Evolutionary conservation across 2,797 vertebrate species (phyloP).

Genomic region (Chelon auratus): DNA sequence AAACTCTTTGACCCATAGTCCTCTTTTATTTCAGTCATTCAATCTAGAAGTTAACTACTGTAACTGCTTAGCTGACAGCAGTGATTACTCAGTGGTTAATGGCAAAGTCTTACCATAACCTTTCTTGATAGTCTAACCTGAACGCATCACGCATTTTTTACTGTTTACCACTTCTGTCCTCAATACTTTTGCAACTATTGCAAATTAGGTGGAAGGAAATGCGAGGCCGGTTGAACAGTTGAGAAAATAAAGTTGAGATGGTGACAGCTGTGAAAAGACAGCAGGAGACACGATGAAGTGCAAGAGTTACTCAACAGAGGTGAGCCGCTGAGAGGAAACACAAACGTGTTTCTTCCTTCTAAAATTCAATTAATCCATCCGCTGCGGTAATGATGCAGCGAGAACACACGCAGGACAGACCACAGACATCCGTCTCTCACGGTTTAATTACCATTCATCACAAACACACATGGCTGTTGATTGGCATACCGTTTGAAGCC

Average conservation of each 20-base stretch:
- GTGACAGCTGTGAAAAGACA: constrained; percentile 13
- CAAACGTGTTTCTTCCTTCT: constrained; percentile 5
- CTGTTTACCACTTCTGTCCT: no score
- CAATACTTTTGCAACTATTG: no score
- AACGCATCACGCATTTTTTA: background rate
- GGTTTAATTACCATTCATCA: constrained; percentile 43
- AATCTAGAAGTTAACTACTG: background rate
- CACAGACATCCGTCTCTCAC: constrained; percentile 11
- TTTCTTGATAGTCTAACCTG: background rate
- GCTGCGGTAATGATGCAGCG: constrained; percentile 16
- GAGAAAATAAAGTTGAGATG: background rate
- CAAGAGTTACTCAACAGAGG: background rate
- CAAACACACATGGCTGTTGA: constrained; percentile 31
- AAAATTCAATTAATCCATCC: constrained; percentile 23
- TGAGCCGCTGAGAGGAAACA: constrained; percentile 6
- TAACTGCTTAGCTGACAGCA: background rate
- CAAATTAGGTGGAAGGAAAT: no score
- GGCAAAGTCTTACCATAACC: background rate
- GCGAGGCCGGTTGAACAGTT: background rate
- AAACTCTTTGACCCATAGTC: background rate
- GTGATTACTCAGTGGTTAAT: background rate
- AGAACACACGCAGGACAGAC: constrained; percentile 11
- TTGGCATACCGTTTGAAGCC: constrained; percentile 42
- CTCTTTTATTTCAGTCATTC: background rate
- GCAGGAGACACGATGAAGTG: background rate